phyloP scores from a whole-genome alignment of 1,140 invertebrate species.

The Trachymyrmex septentrionalis region DNA sequence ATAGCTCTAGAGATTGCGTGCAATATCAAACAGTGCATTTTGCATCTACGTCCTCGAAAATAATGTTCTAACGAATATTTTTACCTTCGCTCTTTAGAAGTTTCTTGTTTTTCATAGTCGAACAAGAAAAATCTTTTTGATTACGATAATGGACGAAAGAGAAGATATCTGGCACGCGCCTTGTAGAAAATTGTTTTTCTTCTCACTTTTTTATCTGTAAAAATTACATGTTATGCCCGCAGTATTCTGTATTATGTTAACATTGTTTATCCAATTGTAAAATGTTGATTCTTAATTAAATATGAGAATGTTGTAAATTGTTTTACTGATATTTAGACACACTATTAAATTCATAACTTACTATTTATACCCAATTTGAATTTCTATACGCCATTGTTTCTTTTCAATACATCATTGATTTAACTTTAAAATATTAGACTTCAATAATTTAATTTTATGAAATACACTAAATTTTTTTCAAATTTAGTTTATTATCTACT shows the following conservation, averaged over 20 bases:
- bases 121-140: constrained; percentile 30
- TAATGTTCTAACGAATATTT: not conserved
- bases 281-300: not conserved
- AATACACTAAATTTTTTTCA: no score
- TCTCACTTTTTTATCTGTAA: constrained; percentile 4
- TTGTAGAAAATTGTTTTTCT: not conserved
- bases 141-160: not conserved
- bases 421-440: no score
- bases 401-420: no score
- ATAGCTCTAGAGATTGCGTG: constrained; percentile 44
- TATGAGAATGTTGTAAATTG: not conserved
- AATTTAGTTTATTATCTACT: no score
- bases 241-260: not conserved
- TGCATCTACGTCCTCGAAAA: not conserved
- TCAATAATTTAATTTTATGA: no score
- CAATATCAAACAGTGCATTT: not conserved
- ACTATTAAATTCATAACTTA: not conserved
- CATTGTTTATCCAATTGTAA: not conserved
- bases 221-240: not conserved
- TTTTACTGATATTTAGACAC: not conserved
- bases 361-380: no score
- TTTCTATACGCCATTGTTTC: no score
- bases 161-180: not conserved
- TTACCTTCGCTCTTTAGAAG: constrained; percentile 5
- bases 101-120: not conserved